Evolutionary conservation across 2,113 vertebrate species (phyloP), one percentile per base, ranked within the genome.

Genomic region (Bucco capensis): DNA sequence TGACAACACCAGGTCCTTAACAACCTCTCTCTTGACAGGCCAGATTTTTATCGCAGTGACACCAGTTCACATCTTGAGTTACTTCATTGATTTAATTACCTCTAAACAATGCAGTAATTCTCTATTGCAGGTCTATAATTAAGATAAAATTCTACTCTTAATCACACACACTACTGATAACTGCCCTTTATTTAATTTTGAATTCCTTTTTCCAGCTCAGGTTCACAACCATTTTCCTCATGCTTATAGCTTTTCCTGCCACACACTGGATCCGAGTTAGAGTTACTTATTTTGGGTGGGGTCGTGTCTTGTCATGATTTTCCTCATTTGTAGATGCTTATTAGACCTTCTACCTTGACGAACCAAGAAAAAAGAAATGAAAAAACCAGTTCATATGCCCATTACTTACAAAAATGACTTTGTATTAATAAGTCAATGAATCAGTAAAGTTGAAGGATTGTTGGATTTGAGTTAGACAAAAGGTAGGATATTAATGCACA

Each of bases 81-180:
- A 94, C 66, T 93, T 93, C 70, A 94, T 86, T 95, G 69, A 75
- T 88, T 86, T 96, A 95, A 95, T 95, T 86, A 57, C 73, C 72
- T 47, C 21, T 51, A 81, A 95, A 88, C 90, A 94, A 81, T 79
- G 93, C 62, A 82, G 92, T 69, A 90, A 90, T 90, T 94, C 90
- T 92, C 86, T 94, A 92, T 60, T 78, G 42, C 15, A 17, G 60
- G 50, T 61, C 78, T 93, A 40, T 96, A 93, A 96, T 95, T 94
- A 94, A 90, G 93, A 95, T 93, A 93, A 92, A 77, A 57, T 86
- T 88, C 83, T 91, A 81, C 33, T 54, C 40, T 92, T 91, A 92
- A 90, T 94, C 70, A 86, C 30, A 90, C 66, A 90, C 35, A 83
- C 50, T 72, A 75, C 65, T 1, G 0, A 78, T 90, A 86, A 75